Evolutionary conservation across 2,797 vertebrate species (phyloP), one percentile per base, ranked within the genome.

Genomic region (Chelon auratus): DNA sequence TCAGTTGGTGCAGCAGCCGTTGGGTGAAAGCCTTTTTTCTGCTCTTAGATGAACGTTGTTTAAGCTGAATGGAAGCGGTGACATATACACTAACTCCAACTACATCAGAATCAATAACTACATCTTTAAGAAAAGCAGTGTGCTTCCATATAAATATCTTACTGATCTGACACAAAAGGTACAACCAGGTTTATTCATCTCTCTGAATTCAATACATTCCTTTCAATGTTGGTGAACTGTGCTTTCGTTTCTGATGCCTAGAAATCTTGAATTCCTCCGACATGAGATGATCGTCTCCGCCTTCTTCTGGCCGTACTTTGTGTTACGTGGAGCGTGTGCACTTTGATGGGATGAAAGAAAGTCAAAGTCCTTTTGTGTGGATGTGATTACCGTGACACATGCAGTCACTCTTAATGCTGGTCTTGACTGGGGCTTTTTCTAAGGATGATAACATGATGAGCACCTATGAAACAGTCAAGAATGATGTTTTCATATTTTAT

Each of bases 281-380:
- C 58, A 33, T 58, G 55, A 72, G 57, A 68, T 17, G 50, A 65
- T 77, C 62, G n/a, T 69, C 13, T 66, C n/a, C 5, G 4, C 20
- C 54, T 69, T 62, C 11, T 67, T 66, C 55, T 59, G 53, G 36
- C 36, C 4, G 0, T 50, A 57, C 52, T 42, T 65, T 20, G 52
- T 42, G 20, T 37, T 30, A 39, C 15, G 18, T 47, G 37, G 17
- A 63, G 40, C 51, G 18, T 57, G 57, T 11, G n/a, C 26, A 39
- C 61, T 75, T 66, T 67, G 18, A 72, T 33, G 20, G 20, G 37
- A 62, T 37, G 68, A 86, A 86, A 82, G 66, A 58, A 18, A 48
- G 76, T 79, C 73, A 63, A 18, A 80, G 71, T 80, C 62, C 39
- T 75, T 80, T 88, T 85, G 71, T 87, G 63, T 54, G 6, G 48